Base-by-base conservation (phyloP, 2,797 vertebrate species). In the Anniella stebbinsi region DNA sequence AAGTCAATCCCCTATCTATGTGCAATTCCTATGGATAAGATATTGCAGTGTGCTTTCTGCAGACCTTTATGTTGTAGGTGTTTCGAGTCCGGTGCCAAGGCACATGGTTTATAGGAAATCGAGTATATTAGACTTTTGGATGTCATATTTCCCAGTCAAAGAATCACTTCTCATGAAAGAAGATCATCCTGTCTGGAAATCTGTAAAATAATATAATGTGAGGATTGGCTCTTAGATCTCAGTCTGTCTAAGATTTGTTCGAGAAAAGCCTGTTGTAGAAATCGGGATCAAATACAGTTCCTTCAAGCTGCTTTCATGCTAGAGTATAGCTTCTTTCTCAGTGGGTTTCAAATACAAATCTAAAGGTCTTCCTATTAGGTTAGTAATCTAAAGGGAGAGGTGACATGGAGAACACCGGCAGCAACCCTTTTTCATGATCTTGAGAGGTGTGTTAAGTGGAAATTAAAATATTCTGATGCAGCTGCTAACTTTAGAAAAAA, bases 381-480 rank as follows among this genome's bases (percentile, higher is more conserved):
- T 63, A 12, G 57, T 23, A 38, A 41, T 38, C 3, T 45, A 45
- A 45, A 51, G n/a, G 11, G 25, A 8, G 75, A 75, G 33, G 30
- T 25, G 67, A 36, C 33, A 28, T 15, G 9, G 11, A 70, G 67
- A 70, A 66, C 7, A 12, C 60, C 15, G 33, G 30, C 6, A 88
- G 66, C 18, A 69, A 84, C n/a, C 90, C 25, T 88, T 84, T 45
- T 91, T 73, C 41, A 73, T 76, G 84, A 89, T 63, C 87, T 69
- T 33, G 66, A 48, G 63, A 48, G 8, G 17, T 69, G 51, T 87
- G 69, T 80, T 91, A 83, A 81, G 38, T 80, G 84, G 90, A 78
- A 91, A 94, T 93, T 82, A 85, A 69, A 92, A 95, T 92, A 90
- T 80, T 88, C 84, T 93, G 0, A 86, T 93, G 92, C 91, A 92